Base-by-base conservation (phyloP, 2,797 vertebrate species). In the Cynopterus sphinx region DNA sequence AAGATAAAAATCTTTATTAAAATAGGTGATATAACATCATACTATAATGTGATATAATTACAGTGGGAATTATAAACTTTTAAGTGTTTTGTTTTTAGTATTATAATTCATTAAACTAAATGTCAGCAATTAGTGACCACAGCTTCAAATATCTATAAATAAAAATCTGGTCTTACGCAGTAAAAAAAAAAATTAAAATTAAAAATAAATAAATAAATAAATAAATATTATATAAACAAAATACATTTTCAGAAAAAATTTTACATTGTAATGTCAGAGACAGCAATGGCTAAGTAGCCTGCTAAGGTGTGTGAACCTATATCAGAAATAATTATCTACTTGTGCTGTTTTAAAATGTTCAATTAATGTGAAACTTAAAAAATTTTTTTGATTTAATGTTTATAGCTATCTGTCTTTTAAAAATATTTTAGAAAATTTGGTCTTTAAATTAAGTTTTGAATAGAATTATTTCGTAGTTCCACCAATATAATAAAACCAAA, bases 381-480 rank as follows among this genome's bases (percentile, higher is more conserved):
- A 2, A 12, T 1, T 6, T 31, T 26, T 71, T 92, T 83, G 36
- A 13, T 75, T 73, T 49, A 39, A 24, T 95, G 22, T 77, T 75
- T 55, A 78, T 49, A 63, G 43, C 13, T 77, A 43, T 73, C 1
- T 81, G 6, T 26, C 33, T 46, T 78, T 86, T 86, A 46, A 65
- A 91, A 86, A 70, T 94, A 78, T 55, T 87, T 84, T 91, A 82
- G 78, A 82, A 86, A 84, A 55, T 55, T 88, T 71, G 74, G 36
- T 74, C 67, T 94, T 90, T n/a, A 90, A 93, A 94, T 63, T 73
- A 77, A 85, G 1, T 75, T 90, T 91, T 84, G 24, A 78, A 41
- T 68, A 49, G 24, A 91, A 87, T 84, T 93, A 59, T 90, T 53
- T 92, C 39, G 13, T 65, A 94, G 46, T 51, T 49, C 19, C 6